These are phyloP conservation scores for Sinotaia quadrata DNA, from an alignment of 2,888 invertebrate genomes.

Conservation along the genomic window DNA sequence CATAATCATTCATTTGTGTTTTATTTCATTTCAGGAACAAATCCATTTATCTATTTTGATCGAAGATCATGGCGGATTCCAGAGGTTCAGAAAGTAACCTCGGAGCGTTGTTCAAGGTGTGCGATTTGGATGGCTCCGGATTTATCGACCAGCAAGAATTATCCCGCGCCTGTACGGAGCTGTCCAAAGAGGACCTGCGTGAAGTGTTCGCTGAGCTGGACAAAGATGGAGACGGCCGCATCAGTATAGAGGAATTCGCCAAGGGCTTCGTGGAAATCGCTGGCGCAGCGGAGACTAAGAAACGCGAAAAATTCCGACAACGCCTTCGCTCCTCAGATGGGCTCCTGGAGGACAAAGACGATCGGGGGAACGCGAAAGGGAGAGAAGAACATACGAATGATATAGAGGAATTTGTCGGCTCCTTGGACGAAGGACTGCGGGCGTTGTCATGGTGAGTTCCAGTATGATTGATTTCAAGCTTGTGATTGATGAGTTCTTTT, in stretches of 20 bases:
- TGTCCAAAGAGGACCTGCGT: conserved; percentile 73
- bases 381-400: too few relatives aligned
- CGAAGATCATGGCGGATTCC: not conserved
- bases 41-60: not conserved
- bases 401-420: conserved; percentile 55
- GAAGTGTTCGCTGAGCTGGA: conserved; percentile 75
- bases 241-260: conserved; percentile 75
- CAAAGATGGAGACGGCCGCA: conserved; percentile 75
- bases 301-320: conserved; percentile 49
- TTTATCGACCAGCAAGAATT: conserved; percentile 74
- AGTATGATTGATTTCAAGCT: too few relatives aligned
- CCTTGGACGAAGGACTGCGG: conserved; percentile 61
- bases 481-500: not conserved
- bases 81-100: conserved; percentile 20
- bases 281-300: conserved; percentile 45
- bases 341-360: conserved; percentile 50
- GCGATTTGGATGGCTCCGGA: conserved; percentile 74
- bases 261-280: conserved; percentile 72
- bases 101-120: conserved; percentile 73
- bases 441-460: conserved; percentile 61
- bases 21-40: not conserved
- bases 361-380: conserved; percentile 51
- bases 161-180: conserved; percentile 73
- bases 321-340: conserved; percentile 43
- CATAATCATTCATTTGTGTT: too few relatives aligned